Evolutionary conservation across 2,797 vertebrate genomes (phyloP), one percentile per base, ranked within the genome.

Genomic region (Enteromius viviparus): DNA sequence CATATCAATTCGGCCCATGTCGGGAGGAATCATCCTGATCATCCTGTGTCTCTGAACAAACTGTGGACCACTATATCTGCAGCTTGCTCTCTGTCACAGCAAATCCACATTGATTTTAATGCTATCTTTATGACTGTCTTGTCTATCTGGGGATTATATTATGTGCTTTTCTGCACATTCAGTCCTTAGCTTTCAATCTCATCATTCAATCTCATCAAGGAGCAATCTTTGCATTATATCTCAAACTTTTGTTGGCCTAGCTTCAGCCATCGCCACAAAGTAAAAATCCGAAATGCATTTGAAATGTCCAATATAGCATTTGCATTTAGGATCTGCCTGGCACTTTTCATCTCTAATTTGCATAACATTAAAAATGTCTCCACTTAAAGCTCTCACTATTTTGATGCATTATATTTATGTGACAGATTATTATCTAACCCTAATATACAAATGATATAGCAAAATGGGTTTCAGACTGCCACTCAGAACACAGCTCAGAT

Each of bases 21-120:
- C 37, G 40, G 29, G 23, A 76, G 15, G 51, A 70, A 83, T 77
- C 80, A 42, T 15, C 37, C 37, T 26, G 12, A 71, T 72, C 45
- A 51, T 53, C 45, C 71, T 21, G 15, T 76, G 34, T 82, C 81
- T 55, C 32, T 82, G n/a, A 82, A 42, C 34, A 55, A 66, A 76
- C 32, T 65, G 70, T 71, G 53, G 70, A 40, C 64, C 40, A 23
- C 55, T 77, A 64, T 64, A 62, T 77, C 55, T 77, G 75, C 79
- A 72, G 15, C 19, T 23, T 81, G 69, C 69, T 74, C 69, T 23
- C 53, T 23, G 80, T 81, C 7, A 11, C 53, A 62, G 68, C 7
- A 64, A 74, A 81, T 74, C 58, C 69, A 74, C 58, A 74, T 40
- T 74, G 51, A 81, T 74, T 81, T 58, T 74, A 26, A 64, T 74